Evolutionary conservation across 2,888 invertebrate genomes (phyloP), one percentile per base, ranked within the genome.

Genomic region (Cryptocheilus praepositus): DNA sequence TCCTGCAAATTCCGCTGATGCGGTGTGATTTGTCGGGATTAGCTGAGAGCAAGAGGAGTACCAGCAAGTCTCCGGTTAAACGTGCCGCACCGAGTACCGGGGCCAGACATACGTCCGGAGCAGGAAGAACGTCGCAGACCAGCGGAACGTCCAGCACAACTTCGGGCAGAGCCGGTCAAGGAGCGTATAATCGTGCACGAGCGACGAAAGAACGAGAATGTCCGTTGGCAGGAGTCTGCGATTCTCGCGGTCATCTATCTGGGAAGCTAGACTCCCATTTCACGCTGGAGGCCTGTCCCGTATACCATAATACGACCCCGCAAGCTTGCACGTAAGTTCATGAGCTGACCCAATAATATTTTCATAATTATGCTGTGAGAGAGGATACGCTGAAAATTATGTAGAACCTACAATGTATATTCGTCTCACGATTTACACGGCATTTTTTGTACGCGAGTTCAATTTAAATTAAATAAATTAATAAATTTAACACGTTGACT

Each of bases 221-320:
- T 88, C 97, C 97, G 0, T 91, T 98, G 11, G 94, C 96, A 60
- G 95, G 91, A 5, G 91, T 95, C 62, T 98, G 98, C 85, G 95
- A 97, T 85, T 97, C 97, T 0, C 90, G 91, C 1, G 98, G 97
- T 56, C 97, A 97, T 90, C 90, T 97, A 5, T 94, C 95, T 70
- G 97, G 97, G 13, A 92, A 93, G 83, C 91, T 93, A 71, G 92
- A 93, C 3, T 92, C 92, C 25, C 98, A 98, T 89, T 96, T 97
- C 87, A 95, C 97, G 0, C 91, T 95, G 70, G 96, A 97, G 88
- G 96, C 96, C 21, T 98, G 98, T 84, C 98, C 98, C 0, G 86
- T 94, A 61, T 98, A 95, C 90, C 98, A 98, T 89, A 97, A 98
- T 89, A 93, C 93, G 77, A 93, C 94, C 8, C 92, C 93, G 22